Conservation (phyloP, 2,113 vertebrate species). For the Vanacampus margaritifer region DNA sequence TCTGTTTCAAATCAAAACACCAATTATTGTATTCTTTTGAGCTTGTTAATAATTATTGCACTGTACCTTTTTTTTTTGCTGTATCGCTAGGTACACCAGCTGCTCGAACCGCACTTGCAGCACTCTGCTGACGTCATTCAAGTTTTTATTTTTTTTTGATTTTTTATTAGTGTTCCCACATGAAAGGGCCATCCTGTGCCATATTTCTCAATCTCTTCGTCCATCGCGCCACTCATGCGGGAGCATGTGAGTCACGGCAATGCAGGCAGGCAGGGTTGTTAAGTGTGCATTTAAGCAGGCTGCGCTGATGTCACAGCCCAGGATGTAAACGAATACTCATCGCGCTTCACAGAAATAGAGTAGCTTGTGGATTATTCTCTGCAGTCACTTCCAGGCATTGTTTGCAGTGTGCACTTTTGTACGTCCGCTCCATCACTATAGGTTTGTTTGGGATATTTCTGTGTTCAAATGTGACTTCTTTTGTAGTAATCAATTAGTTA, state of each 20-base stretch:
- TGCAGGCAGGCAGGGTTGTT: slow-evolving; percentile 21
- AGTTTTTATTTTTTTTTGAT: not conserved
- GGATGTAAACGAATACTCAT: not conserved
- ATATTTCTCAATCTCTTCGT: slow-evolving; percentile 23
- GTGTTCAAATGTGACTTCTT: not conserved
- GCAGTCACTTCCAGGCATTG: slow-evolving; percentile 30
- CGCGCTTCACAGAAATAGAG: slow-evolving; percentile 7
- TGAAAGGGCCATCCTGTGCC: slow-evolving; percentile 22
- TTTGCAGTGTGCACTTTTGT: slow-evolving; percentile 5
- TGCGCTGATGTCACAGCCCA: slow-evolving; percentile 33
- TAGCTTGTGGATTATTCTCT: not conserved
- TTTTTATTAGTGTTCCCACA: slow-evolving; percentile 26
- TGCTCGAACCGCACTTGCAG: slow-evolving; percentile 20
- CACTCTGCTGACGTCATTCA: slow-evolving; percentile 23
- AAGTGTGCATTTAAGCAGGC: slow-evolving; percentile 16
- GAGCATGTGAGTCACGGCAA: slow-evolving; percentile 18
- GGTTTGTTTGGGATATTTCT: not conserved
- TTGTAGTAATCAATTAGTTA: not conserved
- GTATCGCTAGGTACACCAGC: slow-evolving; percentile 21
- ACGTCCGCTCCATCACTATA: slow-evolving; percentile 11
- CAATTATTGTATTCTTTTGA: not conserved
- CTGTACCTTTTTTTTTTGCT: slow-evolving; percentile 13
- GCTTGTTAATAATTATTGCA: not conserved
- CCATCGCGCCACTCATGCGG: slow-evolving; percentile 34
- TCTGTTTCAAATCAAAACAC: not conserved